Evolutionary conservation across 2,797 vertebrate genomes (phyloP), one percentile per base, ranked within the genome.

Genomic region (Anolis apletophallus): DNA sequence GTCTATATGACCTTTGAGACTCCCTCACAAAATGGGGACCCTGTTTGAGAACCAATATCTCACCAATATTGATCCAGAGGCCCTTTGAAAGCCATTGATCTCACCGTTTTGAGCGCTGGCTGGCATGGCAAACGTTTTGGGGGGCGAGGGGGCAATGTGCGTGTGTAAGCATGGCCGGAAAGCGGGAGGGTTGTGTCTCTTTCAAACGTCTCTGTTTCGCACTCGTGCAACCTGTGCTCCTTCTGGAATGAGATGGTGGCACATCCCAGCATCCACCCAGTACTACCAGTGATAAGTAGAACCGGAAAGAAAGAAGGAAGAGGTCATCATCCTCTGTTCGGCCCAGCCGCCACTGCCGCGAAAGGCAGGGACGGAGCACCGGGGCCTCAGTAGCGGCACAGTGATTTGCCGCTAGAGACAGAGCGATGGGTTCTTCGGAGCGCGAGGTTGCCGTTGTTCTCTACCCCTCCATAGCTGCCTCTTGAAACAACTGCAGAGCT

Each of bases 271-370:
- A 11, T 14, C 13, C 29, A 71, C 67, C n/a, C 46, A 61, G 36
- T 21, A 72, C 81, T 71, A 50, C 16, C 1, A 21, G 69, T 10
- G 34, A 52, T 46, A 2, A 29, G 64, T 13, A 14, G 26, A 7
- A 0, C 12, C 34, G 55, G 64, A 34, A 34, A 74, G 74, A 68
- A 26, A 52, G 13, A 68, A 26, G 61, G 13, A 72, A n/a, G 55
- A 26, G 34, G 14, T 57, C 73, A 52, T 34, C 11, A 5, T 12
- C 77, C 46, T 67, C 73, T 26, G n/a, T 26, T 14, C 9, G 8
- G 36, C 68, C 74, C 29, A 89, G 89, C 64, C 85, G 11, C 34
- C 91, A 89, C 92, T 75, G 75, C 87, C 64, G 32, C 46, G 5
- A 34, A 54, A 14, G 11, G 16, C 57, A 40, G 71, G 71, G 59